Conservation (phyloP, 2,797 vertebrate genomes). For the Cynopterus sphinx region DNA sequence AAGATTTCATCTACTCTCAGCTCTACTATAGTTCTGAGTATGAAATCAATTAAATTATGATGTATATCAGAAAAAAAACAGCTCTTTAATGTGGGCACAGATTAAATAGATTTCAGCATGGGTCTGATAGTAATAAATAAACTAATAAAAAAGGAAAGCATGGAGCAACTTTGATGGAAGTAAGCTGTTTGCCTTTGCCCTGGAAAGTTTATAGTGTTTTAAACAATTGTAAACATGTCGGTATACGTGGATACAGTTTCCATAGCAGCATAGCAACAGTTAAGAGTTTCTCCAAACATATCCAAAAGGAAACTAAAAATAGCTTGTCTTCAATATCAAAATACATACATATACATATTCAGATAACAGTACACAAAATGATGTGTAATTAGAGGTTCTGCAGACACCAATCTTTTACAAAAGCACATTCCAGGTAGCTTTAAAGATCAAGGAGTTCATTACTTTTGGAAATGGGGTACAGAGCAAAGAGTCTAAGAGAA, state of each 20-base stretch:
- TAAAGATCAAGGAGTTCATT: conserved; percentile 3
- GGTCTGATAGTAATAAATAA: conserved; percentile 71
- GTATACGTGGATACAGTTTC: conserved; percentile 95
- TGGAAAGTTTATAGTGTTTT: conserved; percentile 90
- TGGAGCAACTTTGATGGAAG: conserved; percentile 79
- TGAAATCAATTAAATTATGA: conserved; percentile 55
- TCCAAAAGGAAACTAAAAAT: conserved; percentile 94
- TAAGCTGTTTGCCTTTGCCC: conserved; percentile 83
- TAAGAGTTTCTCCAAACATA: conserved; percentile 90
- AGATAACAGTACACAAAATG: conserved; percentile 84
- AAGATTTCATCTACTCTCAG: conserved; percentile 17
- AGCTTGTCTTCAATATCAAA: conserved; percentile 85
- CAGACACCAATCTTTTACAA: conserved; percentile 3
- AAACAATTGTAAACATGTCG: conserved; percentile 96
- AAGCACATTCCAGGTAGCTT: background rate
- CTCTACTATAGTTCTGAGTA: conserved; percentile 17
- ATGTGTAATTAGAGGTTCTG: conserved; percentile 61
- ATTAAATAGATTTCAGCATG: conserved; percentile 66
- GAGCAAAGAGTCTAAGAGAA: background rate
- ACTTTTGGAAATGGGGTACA: background rate
- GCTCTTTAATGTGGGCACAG: background rate
- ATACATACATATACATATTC: conserved; percentile 80
- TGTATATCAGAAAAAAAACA: background rate
- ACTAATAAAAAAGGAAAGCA: conserved; percentile 63
- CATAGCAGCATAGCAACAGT: conserved; percentile 95